Conservation (phyloP, 53 echinoderm and acorn worm genomes). For the Zoroaster sp. region DNA sequence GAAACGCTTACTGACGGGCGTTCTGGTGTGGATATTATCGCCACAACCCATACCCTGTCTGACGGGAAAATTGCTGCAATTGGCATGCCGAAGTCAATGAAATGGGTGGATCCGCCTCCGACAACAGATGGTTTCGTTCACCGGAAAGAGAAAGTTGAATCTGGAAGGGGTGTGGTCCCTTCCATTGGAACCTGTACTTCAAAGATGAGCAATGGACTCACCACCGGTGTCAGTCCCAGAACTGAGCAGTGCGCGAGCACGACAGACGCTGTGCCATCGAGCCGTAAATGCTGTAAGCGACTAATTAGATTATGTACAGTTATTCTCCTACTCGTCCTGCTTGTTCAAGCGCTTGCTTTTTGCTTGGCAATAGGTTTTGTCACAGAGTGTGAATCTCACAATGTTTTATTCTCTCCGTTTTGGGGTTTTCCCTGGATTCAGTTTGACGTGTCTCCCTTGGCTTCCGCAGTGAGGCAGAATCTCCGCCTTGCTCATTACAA, state of each 20-base stretch:
- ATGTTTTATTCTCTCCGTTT: neutral
- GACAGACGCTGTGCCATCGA: neutral
- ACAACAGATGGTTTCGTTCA: neutral
- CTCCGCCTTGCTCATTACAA: neutral
- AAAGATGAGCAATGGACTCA: neutral
- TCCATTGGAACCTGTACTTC: neutral
- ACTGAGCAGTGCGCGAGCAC: neutral
- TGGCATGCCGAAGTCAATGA: neutral
- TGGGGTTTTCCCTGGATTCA: constrained; percentile 39
- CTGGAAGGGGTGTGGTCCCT: neutral
- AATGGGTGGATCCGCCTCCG: neutral
- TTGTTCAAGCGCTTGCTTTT: neutral
- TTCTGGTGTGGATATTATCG: too few species aligned
- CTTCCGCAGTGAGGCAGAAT: neutral
- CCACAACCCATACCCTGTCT: too few species aligned
- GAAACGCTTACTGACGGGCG: too few species aligned
- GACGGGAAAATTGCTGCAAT: neutral
- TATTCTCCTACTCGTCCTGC: neutral
- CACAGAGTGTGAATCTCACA: constrained; percentile 4
- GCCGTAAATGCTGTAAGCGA: neutral
- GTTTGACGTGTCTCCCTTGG: constrained; percentile 32
- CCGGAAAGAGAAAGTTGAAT: neutral
- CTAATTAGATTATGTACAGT: neutral
- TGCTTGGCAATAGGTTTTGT: constrained; percentile 15
- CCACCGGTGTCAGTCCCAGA: neutral